A percentile compares a stretch with the other conserved stretches of the same genome.
phyloP scores from a whole-genome alignment of 2,888 invertebrate genomes.

The Chymomyza fuscimana region DNA sequence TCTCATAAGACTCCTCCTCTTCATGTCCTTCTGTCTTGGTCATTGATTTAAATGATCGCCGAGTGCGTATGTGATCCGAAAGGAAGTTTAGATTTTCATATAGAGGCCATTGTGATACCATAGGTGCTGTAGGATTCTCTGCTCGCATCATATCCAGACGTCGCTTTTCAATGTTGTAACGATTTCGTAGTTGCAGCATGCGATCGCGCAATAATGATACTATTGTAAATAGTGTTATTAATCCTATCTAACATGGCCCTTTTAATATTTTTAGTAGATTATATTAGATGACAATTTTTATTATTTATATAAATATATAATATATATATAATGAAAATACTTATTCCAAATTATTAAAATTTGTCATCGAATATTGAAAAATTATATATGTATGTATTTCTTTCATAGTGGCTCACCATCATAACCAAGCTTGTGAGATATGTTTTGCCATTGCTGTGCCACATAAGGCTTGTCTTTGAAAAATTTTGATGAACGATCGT shows the following conservation, averaged over 20 bases:
- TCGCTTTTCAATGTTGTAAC: slow-evolving; percentile 79
- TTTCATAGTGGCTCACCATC: slow-evolving; percentile 68
- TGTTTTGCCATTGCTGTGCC: slow-evolving; percentile 77
- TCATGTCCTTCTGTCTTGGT: slow-evolving; percentile 40
- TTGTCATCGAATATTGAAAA: no score
- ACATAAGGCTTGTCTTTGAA: slow-evolving; percentile 78
- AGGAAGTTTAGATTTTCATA: slow-evolving; percentile 78
- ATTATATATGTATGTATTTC: no score
- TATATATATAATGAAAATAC: no score
- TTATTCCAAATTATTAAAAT: no score
- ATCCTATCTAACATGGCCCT: background rate
- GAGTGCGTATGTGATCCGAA: slow-evolving; percentile 78
- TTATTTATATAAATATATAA: no score
- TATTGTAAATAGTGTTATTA: slow-evolving; percentile 32
- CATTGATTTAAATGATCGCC: slow-evolving; percentile 71
- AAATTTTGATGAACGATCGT: slow-evolving; percentile 76
- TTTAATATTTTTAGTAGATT: no score
- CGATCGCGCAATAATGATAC: slow-evolving; percentile 79
- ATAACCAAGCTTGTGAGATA: slow-evolving; percentile 77
- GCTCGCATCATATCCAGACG: slow-evolving; percentile 75
- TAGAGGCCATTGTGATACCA: slow-evolving; percentile 78
- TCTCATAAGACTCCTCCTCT: slow-evolving; percentile 55
- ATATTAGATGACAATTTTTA: no score
- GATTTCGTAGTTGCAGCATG: slow-evolving; percentile 79
- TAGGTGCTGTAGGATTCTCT: slow-evolving; percentile 61